Conservation (phyloP, 2,113 vertebrate species). For the Hyperoodon ampullatus region DNA sequence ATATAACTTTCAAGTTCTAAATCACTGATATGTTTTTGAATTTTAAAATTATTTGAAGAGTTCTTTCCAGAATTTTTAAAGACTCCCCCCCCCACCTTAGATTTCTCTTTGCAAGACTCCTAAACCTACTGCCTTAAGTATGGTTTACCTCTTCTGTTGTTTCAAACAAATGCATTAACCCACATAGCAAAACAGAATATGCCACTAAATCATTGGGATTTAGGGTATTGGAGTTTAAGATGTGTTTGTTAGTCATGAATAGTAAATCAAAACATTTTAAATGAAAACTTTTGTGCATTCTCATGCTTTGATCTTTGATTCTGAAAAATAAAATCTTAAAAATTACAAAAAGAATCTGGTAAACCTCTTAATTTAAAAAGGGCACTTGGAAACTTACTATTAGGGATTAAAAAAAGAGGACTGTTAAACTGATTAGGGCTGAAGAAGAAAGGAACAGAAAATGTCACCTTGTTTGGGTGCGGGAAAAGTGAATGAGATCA, state of each 20-base stretch:
- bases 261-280: slow-evolving; percentile 45
- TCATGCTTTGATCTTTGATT: slow-evolving; percentile 27
- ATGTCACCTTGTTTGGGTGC: slow-evolving; percentile 2
- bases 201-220: background rate
- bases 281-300: background rate
- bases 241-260: background rate
- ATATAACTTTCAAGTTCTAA: slow-evolving; percentile 19
- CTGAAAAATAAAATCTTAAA: slow-evolving; percentile 41
- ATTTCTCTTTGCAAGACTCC: background rate
- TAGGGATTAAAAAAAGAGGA: background rate
- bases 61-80: slow-evolving; percentile 20
- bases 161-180: slow-evolving; percentile 36
- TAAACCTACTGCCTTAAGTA: slow-evolving; percentile 33
- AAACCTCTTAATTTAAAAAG: slow-evolving; percentile 11
- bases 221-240: background rate
- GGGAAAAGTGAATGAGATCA: background rate
- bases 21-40: background rate
- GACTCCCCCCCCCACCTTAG: background rate
- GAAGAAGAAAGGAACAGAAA: background rate
- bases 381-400: slow-evolving; percentile 17
- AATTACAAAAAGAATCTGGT: background rate
- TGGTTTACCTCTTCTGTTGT: background rate
- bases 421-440: background rate
- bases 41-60: slow-evolving; percentile 5
- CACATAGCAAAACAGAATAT: slow-evolving; percentile 28